phyloP scores from a whole-genome alignment of 2,113 vertebrate species.

The Malurus melanocephalus region DNA sequence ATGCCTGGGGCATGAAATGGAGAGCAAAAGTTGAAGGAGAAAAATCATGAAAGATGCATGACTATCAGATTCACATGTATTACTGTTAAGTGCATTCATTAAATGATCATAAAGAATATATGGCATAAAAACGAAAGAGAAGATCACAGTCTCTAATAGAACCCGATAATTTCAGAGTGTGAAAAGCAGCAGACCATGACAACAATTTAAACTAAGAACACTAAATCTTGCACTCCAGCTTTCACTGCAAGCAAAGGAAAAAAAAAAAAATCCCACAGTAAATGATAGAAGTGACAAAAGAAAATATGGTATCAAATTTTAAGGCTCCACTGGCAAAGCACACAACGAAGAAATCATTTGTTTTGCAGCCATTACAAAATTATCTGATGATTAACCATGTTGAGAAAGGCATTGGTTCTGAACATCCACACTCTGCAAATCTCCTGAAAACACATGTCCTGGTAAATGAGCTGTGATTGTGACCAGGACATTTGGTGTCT shows the following conservation, averaged over 20 bases:
- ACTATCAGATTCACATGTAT: constrained; percentile 19
- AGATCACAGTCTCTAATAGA: background rate
- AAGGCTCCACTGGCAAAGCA: background rate
- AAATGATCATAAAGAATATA: constrained; percentile 46
- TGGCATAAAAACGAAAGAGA: constrained; percentile 12
- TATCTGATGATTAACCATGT: background rate
- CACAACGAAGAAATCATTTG: background rate
- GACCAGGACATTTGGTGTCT: background rate
- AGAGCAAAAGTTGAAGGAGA: constrained; percentile 11
- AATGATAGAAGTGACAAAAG: background rate
- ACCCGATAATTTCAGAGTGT: background rate
- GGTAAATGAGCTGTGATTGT: background rate
- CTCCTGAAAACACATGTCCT: background rate
- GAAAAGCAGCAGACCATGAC: constrained; percentile 22
- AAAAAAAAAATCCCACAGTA: background rate
- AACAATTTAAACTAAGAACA: constrained; percentile 7
- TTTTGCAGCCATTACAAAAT: background rate
- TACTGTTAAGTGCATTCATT: constrained; percentile 32
- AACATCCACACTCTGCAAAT: background rate
- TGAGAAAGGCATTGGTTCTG: background rate
- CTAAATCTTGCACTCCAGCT: background rate
- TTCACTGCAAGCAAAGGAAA: background rate
- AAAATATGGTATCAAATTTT: background rate
- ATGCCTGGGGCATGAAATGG: background rate
- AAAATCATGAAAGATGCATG: constrained; percentile 36